phyloP scores from a whole-genome alignment of 1,140 invertebrate genomes.

The Drosophila varians region DNA sequence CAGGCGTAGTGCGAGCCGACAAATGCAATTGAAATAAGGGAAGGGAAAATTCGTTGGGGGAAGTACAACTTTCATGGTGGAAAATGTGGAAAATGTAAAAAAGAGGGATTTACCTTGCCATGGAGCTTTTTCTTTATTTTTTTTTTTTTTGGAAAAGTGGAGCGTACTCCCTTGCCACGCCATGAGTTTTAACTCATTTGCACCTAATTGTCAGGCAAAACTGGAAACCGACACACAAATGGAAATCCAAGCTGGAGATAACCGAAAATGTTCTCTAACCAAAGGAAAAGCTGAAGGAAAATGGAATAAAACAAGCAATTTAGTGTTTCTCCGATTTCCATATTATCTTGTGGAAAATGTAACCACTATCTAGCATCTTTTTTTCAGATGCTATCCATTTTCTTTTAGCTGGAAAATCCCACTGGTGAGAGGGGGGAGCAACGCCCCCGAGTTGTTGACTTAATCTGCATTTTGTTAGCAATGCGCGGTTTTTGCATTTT shows the following conservation, averaged over 20 bases:
- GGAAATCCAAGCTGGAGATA: constrained; percentile 4
- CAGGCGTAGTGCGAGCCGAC: constrained; percentile 36
- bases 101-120: constrained; percentile 15
- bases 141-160: constrained; percentile 21
- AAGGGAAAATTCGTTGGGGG: constrained; percentile 29
- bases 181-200: constrained; percentile 74
- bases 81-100: background rate
- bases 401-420: constrained; percentile 1
- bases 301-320: constrained; percentile 7
- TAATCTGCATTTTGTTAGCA: constrained; percentile 70
- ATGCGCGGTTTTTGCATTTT: constrained; percentile 34
- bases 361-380: constrained; percentile 6
- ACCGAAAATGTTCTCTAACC: background rate
- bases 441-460: constrained; percentile 53
- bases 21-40: constrained; percentile 76
- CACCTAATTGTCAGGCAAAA: constrained; percentile 76
- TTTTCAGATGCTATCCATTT: constrained; percentile 5
- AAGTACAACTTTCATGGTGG: too few species aligned
- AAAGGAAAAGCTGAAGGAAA: background rate
- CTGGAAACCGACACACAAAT: background rate
- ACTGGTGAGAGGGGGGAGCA: too few species aligned
- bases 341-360: background rate
- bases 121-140: constrained; percentile 7
- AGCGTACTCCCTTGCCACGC: constrained; percentile 16
- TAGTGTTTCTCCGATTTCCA: constrained; percentile 7